Conservation (phyloP, 2,113 vertebrate species). For the Xyrauchen texanus region DNA sequence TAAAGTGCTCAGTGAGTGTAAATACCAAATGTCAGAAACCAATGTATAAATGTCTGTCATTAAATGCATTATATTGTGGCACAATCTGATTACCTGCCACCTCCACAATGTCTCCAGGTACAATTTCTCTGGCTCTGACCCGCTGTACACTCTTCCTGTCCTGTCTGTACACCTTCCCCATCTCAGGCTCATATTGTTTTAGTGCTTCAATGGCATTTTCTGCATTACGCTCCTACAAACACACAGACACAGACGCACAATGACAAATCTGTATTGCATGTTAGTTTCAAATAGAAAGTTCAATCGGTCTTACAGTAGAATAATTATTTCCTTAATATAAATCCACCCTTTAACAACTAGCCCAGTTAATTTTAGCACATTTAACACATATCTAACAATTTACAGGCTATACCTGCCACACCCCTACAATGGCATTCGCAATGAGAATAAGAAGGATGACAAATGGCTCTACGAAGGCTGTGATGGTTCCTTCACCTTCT, state of each 20-base stretch:
- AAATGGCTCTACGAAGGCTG: slow-evolving; percentile 81
- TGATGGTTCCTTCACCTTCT: slow-evolving; percentile 79
- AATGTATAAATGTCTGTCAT: neutral
- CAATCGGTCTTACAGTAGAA: too few relatives aligned
- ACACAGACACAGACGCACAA: slow-evolving; percentile 21
- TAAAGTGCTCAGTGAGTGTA: too few relatives aligned
- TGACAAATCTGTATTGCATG: neutral
- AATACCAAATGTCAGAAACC: neutral
- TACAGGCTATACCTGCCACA: slow-evolving; percentile 75
- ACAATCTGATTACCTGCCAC: slow-evolving; percentile 69
- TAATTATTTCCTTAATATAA: neutral
- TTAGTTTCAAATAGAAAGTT: too few relatives aligned
- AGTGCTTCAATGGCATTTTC: slow-evolving; percentile 80
- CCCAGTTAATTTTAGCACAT: neutral
- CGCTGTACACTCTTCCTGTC: slow-evolving; percentile 79
- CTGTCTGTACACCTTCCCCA: slow-evolving; percentile 80
- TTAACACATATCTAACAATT: neutral
- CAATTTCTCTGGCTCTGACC: slow-evolving; percentile 75
- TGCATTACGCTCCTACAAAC: slow-evolving; percentile 76
- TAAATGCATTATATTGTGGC: neutral
- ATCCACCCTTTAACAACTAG: neutral
- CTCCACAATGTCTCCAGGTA: slow-evolving; percentile 80
- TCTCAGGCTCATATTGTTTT: slow-evolving; percentile 81
- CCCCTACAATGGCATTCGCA: slow-evolving; percentile 79
- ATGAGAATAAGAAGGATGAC: slow-evolving; percentile 83